Conservation (phyloP, 2,113 vertebrate genomes). For the Sander vitreus region DNA sequence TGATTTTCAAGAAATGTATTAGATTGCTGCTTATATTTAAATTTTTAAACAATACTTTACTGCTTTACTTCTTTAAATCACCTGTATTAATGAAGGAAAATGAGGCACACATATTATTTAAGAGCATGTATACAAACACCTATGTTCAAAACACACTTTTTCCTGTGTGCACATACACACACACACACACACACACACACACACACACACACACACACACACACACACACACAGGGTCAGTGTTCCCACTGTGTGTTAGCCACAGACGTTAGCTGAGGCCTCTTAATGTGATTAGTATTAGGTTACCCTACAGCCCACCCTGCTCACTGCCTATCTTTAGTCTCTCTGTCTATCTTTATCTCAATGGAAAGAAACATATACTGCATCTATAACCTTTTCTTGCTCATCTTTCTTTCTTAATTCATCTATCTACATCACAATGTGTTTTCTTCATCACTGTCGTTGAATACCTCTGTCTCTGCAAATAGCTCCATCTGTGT, state of each 20-base stretch:
- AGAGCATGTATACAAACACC: neutral
- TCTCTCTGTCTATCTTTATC: neutral
- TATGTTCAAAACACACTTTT: neutral
- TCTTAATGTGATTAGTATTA: slow-evolving; percentile 38
- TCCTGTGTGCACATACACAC: neutral
- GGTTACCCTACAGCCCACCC: slow-evolving; percentile 54
- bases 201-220: neutral
- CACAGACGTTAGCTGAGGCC: neutral
- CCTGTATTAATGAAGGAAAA: neutral
- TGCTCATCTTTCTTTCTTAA: too few relatives aligned
- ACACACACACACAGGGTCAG: neutral
- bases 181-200: slow-evolving; percentile 5
- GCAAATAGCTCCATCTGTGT: neutral
- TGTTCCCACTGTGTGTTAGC: neutral
- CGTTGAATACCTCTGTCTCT: neutral
- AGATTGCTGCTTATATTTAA: neutral
- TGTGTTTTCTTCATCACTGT: neutral
- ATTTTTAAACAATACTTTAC: neutral
- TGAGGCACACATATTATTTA: neutral
- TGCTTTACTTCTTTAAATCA: neutral
- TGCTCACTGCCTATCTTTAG: slow-evolving; percentile 19
- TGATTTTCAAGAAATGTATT: neutral
- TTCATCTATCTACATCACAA: neutral
- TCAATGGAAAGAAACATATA: neutral
- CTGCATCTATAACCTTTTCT: neutral